Evolutionary conservation across 2,888 invertebrate species (phyloP), one percentile per base, ranked within the genome.

Genomic region (Adelognathus sp.): DNA sequence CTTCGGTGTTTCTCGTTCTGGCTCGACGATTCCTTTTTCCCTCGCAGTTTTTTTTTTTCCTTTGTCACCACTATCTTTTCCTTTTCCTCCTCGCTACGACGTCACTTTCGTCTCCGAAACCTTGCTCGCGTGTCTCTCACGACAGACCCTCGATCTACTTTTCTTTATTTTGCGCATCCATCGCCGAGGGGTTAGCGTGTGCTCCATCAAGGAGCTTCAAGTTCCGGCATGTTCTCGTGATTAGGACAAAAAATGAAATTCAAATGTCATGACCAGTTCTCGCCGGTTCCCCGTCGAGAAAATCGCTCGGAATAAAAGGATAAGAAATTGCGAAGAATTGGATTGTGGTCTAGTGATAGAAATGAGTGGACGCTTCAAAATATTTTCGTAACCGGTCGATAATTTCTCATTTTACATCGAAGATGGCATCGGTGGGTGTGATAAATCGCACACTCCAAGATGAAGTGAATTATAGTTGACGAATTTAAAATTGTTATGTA

Each of bases 131-230:
- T 72, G 44, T 16, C 60, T 52, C 33, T 58, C 61, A 63, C 69
- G 72, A 75, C 74, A 70, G 66, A 70, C 61, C 56, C 46, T 79
- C 80, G 74, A 80, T 79, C 72, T 76, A 69, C 33, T 75, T 72
- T 50, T 46, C 72, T 76, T 69, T 69, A 58, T 71, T 70, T 73
- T 50, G 31, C 70, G 50, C 54, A 14, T 66, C 18, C 33, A 63
- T 52, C n/a, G 18, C 33, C 14, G 56, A 50, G 58, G 39, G 56
- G 33, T 64, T 58, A n/a, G 52, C 61, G 52, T 58, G 39, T 41
- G 18, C 69, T 74, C 58, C 60, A 70, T 58, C 69, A 52, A 70
- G 41, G 21, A 44, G 41, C 9, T 58, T 27, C 21, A 24, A 46
- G 50, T 60, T 36, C 36, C 46, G 16, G 18, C 39, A 61, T 69